A percentile compares a stretch with the other conserved stretches of the same genome.
These are phyloP conservation scores for Trichogramma pretiosum DNA, from an alignment of 1,140 invertebrate species.

Conservation along the genomic window DNA sequence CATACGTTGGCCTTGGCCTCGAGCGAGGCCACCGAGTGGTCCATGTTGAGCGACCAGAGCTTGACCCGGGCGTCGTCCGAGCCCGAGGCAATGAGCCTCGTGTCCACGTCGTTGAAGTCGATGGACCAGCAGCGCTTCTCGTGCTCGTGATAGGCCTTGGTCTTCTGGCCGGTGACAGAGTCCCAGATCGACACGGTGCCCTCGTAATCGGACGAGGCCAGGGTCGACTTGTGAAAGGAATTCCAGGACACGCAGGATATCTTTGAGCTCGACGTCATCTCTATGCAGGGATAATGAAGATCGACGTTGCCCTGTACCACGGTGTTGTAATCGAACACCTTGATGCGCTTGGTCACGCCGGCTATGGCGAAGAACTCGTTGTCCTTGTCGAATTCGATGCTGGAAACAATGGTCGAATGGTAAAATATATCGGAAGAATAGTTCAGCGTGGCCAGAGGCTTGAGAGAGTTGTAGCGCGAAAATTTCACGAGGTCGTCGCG, in stretches of 20 bases:
- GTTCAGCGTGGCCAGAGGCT: constrained; percentile 77
- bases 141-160: constrained; percentile 77
- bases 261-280: constrained; percentile 91
- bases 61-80: constrained; percentile 93
- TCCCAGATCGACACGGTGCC: constrained; percentile 92
- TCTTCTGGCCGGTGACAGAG: constrained; percentile 67
- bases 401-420: constrained; percentile 88
- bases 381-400: constrained; percentile 96
- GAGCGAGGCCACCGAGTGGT: constrained; percentile 77
- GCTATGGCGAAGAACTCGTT: constrained; percentile 95
- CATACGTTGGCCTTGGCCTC: constrained; percentile 93
- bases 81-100: constrained; percentile 82
- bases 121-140: constrained; percentile 96
- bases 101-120: constrained; percentile 90
- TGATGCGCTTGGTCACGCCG: constrained; percentile 91
- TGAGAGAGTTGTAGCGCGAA: constrained; percentile 70
- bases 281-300: constrained; percentile 85
- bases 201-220: constrained; percentile 94
- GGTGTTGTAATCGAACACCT: constrained; percentile 83
- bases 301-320: constrained; percentile 78
- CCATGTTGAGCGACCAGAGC: constrained; percentile 82
- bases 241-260: constrained; percentile 95
- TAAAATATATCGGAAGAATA: constrained; percentile 85
- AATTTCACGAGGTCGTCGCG: constrained; percentile 82
- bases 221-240: constrained; percentile 78